A percentile compares a stretch with the other conserved stretches of the same genome.
Conservation (phyloP, 2,113 vertebrate species). For the Ceyx cyanopectus region DNA sequence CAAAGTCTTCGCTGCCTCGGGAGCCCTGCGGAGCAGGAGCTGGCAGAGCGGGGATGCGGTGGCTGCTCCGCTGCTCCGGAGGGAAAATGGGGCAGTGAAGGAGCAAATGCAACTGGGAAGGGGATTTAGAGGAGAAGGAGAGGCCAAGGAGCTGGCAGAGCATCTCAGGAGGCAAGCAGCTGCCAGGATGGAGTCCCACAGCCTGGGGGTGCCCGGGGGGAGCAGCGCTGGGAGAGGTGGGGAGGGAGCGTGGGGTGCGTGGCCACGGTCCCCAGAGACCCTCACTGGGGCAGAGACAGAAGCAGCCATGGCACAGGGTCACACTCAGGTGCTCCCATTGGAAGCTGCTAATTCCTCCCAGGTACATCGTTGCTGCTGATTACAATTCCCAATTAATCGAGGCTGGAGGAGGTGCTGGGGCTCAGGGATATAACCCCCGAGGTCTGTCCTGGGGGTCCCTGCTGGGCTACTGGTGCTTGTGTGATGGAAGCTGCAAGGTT, state of each 20-base stretch:
- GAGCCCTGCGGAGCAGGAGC: background rate
- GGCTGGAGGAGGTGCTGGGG: background rate
- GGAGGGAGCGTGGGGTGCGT: background rate
- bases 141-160: accelerated
- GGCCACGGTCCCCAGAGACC: background rate
- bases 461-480: background rate
- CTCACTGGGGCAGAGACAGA: accelerated
- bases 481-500: background rate
- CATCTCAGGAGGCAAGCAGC: background rate
- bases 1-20: accelerated
- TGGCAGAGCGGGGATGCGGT: accelerated
- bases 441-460: accelerated
- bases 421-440: background rate
- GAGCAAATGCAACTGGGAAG: background rate
- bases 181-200: background rate
- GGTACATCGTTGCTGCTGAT: conserved; percentile 44
- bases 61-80: background rate
- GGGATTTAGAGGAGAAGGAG: background rate
- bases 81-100: background rate
- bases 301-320: accelerated
- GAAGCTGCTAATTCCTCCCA: conserved; percentile 22
- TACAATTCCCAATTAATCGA: conserved; percentile 23
- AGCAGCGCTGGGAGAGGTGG: accelerated
- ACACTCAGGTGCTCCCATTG: background rate
- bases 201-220: background rate